Conservation (phyloP, 2,113 vertebrate genomes). For the Platysteira castanea region DNA sequence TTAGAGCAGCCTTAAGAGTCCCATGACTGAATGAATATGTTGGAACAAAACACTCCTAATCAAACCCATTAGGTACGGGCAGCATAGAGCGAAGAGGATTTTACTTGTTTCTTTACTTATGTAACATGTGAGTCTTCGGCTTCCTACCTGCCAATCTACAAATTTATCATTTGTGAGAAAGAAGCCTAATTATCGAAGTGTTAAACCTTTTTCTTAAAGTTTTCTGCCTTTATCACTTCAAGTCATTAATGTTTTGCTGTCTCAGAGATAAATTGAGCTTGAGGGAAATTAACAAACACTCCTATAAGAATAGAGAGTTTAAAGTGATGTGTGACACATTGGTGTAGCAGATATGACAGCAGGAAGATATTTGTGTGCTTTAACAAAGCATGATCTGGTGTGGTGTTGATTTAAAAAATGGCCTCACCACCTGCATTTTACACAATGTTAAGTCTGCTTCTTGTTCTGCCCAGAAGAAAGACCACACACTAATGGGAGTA, state of each 20-base stretch:
- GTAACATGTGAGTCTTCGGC: not conserved
- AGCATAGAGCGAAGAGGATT: not conserved
- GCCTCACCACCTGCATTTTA: not conserved
- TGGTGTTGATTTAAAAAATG: not conserved
- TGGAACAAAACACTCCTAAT: not conserved
- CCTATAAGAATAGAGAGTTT: not conserved
- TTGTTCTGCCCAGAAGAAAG: not conserved
- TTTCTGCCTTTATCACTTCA: not conserved
- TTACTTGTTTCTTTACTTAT: not conserved
- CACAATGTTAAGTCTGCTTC: not conserved
- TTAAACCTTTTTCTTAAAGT: not conserved
- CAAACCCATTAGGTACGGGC: not conserved
- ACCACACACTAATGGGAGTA: not conserved
- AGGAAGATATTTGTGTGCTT: not conserved
- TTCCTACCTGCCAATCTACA: not conserved
- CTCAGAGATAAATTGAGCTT: not conserved
- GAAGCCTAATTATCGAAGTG: not conserved
- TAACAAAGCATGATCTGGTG: not conserved
- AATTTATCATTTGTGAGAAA: not conserved
- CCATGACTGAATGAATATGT: not conserved
- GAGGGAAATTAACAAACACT: not conserved
- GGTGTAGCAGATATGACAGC: not conserved
- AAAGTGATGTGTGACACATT: not conserved
- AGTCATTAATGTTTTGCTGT: not conserved
- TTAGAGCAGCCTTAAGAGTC: not conserved